A percentile compares a stretch with the other conserved stretches of the same genome.
These are phyloP conservation scores for Catharus ustulatus DNA, from an alignment of 2,797 vertebrate species.

Conservation along the genomic window DNA sequence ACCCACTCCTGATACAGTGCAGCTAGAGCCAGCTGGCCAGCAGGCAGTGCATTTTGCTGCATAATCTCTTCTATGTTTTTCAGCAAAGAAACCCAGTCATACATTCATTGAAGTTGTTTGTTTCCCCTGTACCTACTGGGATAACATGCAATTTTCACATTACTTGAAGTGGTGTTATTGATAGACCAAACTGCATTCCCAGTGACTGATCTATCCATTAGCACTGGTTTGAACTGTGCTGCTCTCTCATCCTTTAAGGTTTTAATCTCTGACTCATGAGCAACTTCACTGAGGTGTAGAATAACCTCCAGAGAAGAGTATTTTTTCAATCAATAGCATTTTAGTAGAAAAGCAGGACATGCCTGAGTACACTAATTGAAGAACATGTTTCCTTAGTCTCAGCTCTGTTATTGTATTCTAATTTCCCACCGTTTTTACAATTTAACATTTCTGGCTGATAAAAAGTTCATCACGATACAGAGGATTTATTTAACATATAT, in stretches of 20 bases:
- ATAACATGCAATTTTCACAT: neutral
- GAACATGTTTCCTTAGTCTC: neutral
- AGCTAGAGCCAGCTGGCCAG: neutral
- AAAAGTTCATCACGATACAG: neutral
- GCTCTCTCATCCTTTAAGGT: neutral
- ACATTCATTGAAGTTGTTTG: neutral
- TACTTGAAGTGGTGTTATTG: neutral
- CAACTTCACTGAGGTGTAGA: conserved; percentile 5
- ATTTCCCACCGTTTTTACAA: neutral
- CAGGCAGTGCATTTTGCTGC: neutral
- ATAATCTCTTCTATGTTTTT: neutral
- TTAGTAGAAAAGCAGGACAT: neutral
- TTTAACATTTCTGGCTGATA: conserved; percentile 2
- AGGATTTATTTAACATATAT: neutral
- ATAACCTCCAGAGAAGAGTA: neutral
- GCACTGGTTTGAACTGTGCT: neutral
- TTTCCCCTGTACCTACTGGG: neutral
- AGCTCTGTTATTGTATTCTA: neutral
- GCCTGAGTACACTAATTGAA: conserved; percentile 19
- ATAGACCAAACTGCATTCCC: neutral
- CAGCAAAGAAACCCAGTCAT: neutral
- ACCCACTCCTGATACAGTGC: neutral
- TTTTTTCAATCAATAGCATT: conserved; percentile 22
- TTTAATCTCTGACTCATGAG: conserved; percentile 9
- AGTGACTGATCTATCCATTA: neutral